Percentiles rank a stretch among this genome's conserved stretches.
These are phyloP conservation scores for Drosophila putrida DNA, from an alignment of 2,888 invertebrate genomes.

Conservation along the genomic window DNA sequence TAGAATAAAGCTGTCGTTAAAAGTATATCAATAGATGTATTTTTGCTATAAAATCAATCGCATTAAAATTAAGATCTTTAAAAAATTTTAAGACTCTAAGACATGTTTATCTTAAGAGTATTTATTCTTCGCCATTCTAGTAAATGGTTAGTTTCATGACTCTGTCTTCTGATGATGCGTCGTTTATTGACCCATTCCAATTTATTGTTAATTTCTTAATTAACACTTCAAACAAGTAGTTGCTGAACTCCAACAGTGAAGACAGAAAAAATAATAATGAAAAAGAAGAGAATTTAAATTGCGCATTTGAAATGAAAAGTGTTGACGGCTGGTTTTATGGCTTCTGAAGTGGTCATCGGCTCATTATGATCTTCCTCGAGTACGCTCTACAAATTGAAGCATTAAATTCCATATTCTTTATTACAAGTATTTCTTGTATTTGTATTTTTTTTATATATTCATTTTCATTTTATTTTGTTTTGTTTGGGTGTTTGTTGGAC, in stretches of 20 bases:
- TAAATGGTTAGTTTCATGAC: background rate
- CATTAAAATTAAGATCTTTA: no score
- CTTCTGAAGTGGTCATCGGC: slow-evolving; percentile 55
- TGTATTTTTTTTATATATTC: slow-evolving; percentile 16
- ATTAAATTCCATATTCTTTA: slow-evolving; percentile 57
- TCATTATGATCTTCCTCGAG: slow-evolving; percentile 66
- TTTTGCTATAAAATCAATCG: background rate
- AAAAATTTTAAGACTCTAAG: background rate
- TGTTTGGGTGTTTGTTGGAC: slow-evolving; percentile 58
- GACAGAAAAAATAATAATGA: background rate
- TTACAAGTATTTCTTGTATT: slow-evolving; percentile 6
- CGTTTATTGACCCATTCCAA: slow-evolving; percentile 59
- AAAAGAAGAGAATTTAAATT: slow-evolving; percentile 43
- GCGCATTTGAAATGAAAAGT: slow-evolving; percentile 78
- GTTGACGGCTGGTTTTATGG: slow-evolving; percentile 58
- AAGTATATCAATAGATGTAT: background rate
- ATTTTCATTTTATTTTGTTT: slow-evolving; percentile 30
- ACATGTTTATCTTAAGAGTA: slow-evolving; percentile 1
- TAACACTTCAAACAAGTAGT: slow-evolving; percentile 63
- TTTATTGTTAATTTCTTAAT: slow-evolving; percentile 71
- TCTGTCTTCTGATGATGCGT: slow-evolving; percentile 32
- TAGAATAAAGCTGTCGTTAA: no score
- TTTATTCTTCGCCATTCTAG: slow-evolving; percentile 3
- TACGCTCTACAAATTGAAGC: slow-evolving; percentile 76
- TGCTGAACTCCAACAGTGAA: slow-evolving; percentile 20